Conservation (phyloP, 2,797 vertebrate genomes). For the Melanotaenia nigrans region DNA sequence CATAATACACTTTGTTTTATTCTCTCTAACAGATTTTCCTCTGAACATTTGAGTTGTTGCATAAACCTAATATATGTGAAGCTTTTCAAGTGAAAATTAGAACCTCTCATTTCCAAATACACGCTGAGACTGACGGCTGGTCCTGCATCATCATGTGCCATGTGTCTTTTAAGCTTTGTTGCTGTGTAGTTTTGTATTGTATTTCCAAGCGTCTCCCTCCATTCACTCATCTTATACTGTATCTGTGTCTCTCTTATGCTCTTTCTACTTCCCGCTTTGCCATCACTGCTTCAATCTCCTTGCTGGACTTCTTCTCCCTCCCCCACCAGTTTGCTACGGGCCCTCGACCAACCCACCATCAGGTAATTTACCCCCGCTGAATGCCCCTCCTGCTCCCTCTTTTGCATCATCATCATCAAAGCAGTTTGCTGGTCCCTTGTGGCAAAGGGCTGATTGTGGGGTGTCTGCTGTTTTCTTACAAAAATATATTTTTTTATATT, state of each 20-base stretch:
- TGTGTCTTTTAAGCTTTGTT: slow-evolving; percentile 41
- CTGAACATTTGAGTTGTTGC: background rate
- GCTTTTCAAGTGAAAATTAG: background rate
- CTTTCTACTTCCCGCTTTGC: slow-evolving; percentile 78
- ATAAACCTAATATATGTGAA: background rate
- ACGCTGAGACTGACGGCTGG: slow-evolving; percentile 10
- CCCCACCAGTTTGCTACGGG: slow-evolving; percentile 94
- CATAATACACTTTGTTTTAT: background rate
- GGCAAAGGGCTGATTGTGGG: slow-evolving; percentile 43
- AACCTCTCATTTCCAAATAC: slow-evolving; percentile 15
- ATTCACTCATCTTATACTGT: slow-evolving; percentile 64
- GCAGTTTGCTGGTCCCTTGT: slow-evolving; percentile 53
- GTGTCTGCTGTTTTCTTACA: slow-evolving; percentile 41
- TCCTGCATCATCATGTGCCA: slow-evolving; percentile 19
- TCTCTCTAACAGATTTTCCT: background rate
- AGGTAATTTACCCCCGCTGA: slow-evolving; percentile 87
- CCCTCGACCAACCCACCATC: slow-evolving; percentile 98
- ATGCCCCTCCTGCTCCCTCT: slow-evolving; percentile 54
- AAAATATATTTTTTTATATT: slow-evolving; percentile 20
- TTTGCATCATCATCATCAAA: slow-evolving; percentile 62
- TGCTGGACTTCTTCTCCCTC: slow-evolving; percentile 77
- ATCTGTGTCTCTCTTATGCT: slow-evolving; percentile 69
- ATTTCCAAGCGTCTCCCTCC: slow-evolving; percentile 56
- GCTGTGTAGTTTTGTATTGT: slow-evolving; percentile 53
- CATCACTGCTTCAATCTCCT: slow-evolving; percentile 86